Conservation (phyloP, 2,113 vertebrate genomes). For the Thalassoma bifasciatum region DNA sequence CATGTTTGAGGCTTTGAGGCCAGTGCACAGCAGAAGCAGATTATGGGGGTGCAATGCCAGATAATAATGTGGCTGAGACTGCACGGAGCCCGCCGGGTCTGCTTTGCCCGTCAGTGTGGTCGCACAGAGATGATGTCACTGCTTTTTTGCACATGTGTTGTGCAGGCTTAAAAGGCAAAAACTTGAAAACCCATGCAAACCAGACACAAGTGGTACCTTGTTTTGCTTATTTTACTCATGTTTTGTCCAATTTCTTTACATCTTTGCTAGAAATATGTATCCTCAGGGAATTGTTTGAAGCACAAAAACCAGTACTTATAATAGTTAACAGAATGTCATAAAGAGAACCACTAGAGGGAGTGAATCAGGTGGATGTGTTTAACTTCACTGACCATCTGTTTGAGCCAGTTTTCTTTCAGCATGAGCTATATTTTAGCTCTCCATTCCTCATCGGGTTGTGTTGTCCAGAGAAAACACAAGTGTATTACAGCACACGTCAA, state of each 20-base stretch:
- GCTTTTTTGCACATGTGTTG: constrained; percentile 46
- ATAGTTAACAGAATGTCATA: constrained; percentile 14
- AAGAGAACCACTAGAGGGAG: constrained; percentile 67
- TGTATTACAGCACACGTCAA: constrained; percentile 54
- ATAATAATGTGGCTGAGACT: constrained; percentile 78
- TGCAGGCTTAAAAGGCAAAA: constrained; percentile 2
- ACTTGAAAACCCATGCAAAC: not conserved
- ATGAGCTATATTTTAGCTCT: constrained; percentile 41
- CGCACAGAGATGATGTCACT: constrained; percentile 73
- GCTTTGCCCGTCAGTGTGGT: constrained; percentile 67
- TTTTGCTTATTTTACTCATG: not conserved
- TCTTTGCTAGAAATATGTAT: not conserved
- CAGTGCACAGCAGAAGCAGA: constrained; percentile 67
- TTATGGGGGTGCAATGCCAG: constrained; percentile 80
- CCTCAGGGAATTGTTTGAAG: not conserved
- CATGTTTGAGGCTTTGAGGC: constrained; percentile 76
- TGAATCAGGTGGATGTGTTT: constrained; percentile 29
- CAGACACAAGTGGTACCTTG: constrained; percentile 10
- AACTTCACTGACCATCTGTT: constrained; percentile 32
- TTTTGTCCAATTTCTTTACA: not conserved
- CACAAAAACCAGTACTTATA: not conserved
- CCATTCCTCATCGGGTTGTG: constrained; percentile 37
- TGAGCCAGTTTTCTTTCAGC: constrained; percentile 49
- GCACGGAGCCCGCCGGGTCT: constrained; percentile 70
- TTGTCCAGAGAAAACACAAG: constrained; percentile 66